Evolutionary conservation across 2,888 invertebrate species (phyloP).

Genomic region (Trichopria drosophilae): DNA sequence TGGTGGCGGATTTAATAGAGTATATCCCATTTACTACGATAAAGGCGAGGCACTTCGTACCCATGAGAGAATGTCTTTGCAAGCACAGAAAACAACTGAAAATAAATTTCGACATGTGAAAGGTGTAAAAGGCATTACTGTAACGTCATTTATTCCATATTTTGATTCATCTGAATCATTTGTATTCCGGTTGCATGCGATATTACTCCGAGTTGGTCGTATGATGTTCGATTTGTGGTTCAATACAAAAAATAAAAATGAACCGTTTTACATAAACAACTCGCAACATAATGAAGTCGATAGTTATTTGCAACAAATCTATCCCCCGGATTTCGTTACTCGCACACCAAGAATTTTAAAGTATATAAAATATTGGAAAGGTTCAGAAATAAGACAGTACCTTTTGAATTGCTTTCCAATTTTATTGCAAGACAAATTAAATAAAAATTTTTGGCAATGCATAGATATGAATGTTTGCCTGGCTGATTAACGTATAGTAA

Average conservation of each 20-base stretch:
- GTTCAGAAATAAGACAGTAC: conserved; percentile 10
- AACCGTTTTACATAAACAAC: conserved; percentile 1
- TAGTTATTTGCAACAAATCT: neutral
- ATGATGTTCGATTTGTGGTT: conserved; percentile 7
- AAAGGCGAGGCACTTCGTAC: neutral
- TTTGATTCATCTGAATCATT: no score
- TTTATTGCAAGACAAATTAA: conserved; percentile 12
- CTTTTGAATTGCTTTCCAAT: conserved; percentile 12
- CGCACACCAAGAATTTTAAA: conserved; percentile 7
- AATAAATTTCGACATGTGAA: no score
- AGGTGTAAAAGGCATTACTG: neutral
- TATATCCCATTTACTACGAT: conserved; percentile 3
- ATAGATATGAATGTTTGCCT: no score
- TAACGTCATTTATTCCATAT: no score
- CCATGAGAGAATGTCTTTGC: conserved; percentile 2
- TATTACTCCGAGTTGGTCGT: no score
- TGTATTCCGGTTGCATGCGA: no score
- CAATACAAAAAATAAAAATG: conserved; percentile 1
- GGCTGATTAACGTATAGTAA: no score
- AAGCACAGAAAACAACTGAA: no score
- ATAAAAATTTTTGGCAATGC: conserved; percentile 5
- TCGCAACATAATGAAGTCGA: neutral
- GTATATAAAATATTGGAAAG: conserved; percentile 10
- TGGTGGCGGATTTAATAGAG: conserved; percentile 9
- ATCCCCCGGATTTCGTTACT: conserved; percentile 4